Base-by-base conservation (phyloP, 2,888 invertebrate species). In the Gastrophysa polygoni region DNA sequence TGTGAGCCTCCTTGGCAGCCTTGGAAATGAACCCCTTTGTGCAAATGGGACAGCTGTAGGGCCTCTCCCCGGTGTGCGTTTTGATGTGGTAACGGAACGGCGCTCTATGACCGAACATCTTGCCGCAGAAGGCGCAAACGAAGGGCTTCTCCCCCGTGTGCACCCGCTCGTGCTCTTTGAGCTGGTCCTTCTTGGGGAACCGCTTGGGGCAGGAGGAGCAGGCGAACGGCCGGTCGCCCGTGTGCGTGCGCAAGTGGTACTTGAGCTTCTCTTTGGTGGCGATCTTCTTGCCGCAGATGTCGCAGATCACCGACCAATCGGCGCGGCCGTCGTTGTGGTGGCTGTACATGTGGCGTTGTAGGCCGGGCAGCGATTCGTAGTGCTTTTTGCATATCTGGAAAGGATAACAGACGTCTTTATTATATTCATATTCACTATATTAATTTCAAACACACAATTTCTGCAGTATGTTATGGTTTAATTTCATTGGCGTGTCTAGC, bases 201-300 rank as follows among this genome's bases (percentile, higher is more conserved):
- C 70, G 69, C 61, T 77, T 69, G 8, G 62, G 63, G 46, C 78
- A 78, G 6, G 70, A 69, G 1, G 59, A 61, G 50, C 76, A 76
- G 14, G 63, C 63, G 59, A 69, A 74, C 1, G 86, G 86, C 67
- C 84, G 85, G 20, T 83, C 81, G 5, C 84, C 84, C 0, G 81
- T 80, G 69, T 87, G 87, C 46, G 83, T 82, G 24, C 83, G 75
- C 48, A 83, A 80, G 66, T 87, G 86, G 20, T 82, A 77, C 32
- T 75, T 75, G 50, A 79, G 66, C 64, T 76, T 77, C 32, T 77
- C 76, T 61, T 77, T 79, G 21, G 75, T 79, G 6, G 76, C 77
- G 58, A 80, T 79, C 59, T 75, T 75, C 63, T 66, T 68, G n/a
- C 68, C 68, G 38, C 68, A 68, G 10, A 68, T 64, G 46, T 66